Base-by-base conservation (phyloP, 1,140 invertebrate genomes). In the Phocides pigmalion region DNA sequence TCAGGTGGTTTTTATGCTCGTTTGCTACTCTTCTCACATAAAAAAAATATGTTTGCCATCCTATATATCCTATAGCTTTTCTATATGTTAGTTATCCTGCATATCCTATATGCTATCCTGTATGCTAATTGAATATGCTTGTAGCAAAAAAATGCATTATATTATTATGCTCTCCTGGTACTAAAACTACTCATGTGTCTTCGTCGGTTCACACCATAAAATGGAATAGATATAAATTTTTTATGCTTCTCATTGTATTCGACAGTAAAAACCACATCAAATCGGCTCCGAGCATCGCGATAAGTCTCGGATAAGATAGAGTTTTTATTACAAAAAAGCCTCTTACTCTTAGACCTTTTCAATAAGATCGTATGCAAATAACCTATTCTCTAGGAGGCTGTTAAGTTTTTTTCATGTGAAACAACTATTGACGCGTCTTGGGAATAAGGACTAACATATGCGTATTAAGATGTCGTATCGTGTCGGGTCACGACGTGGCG, bases 351-450 rank as follows among this genome's bases (percentile, higher is more conserved):
- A 56, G 37, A 25, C 12, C 20, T 56, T 56, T 56, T 56, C 53
- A 56, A 56, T 56, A 56, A 56, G 37, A 20, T 25, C 25, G 47
- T 54, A 54, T 54, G 50, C 50, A 54, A 20, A 54, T 39, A 39
- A 16, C 47, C 16, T 17, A 11, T 22, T 14, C 4, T 14, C n/a
- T 39, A 39, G n/a, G 35, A n/a, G n/a, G n/a, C n/a, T n/a, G n/a
- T 1, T n/a, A 35, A 11, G 32, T 14, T n/a, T n/a, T n/a, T n/a
- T n/a, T n/a, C n/a, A 22, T 22, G 22, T 22, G 6, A 3, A 22
- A 3, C 2, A 2, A 22, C 2, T 22, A 22, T 6, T 22, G 6
- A 22, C n/a, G n/a, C n/a, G n/a, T n/a, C n/a, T n/a, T n/a, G n/a
- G n/a, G n/a, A n/a, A n/a, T n/a, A n/a, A n/a, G n/a, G n/a, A n/a